phyloP scores from a whole-genome alignment of 2,113 vertebrate species.

The Pungitius pungitius region DNA sequence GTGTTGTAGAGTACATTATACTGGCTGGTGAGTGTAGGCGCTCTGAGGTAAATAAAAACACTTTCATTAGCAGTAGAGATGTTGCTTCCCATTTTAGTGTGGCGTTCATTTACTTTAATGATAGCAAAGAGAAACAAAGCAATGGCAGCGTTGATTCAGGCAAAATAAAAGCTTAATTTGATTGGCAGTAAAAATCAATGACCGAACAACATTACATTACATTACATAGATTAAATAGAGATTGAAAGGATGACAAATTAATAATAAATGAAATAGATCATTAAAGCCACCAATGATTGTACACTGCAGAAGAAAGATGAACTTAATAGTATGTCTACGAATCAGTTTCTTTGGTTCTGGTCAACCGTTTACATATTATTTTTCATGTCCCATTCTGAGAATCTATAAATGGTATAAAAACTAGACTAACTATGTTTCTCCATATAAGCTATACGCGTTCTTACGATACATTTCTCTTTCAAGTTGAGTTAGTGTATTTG shows the following conservation, averaged over 20 bases:
- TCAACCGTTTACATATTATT: not conserved
- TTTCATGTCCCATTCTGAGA: constrained; percentile 7
- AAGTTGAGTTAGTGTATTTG: constrained; percentile 53
- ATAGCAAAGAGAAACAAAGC: constrained; percentile 38
- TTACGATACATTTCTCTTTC: constrained; percentile 42
- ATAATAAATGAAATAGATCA: not conserved
- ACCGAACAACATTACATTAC: constrained; percentile 18
- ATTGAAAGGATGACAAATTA: not conserved
- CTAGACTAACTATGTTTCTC: too few relatives aligned
- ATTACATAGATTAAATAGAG: constrained; percentile 4
- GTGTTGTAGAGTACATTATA: constrained; percentile 8
- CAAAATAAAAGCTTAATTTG: constrained; percentile 17
- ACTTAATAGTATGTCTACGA: not conserved
- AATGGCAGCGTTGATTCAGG: constrained; percentile 22
- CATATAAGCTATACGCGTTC: constrained; percentile 7
- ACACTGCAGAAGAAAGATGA: not conserved
- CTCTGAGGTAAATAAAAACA: constrained; percentile 35
- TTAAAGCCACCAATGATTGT: not conserved
- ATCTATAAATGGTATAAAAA: constrained; percentile 6
- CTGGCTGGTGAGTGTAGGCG: not conserved
- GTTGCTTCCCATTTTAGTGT: constrained; percentile 22
- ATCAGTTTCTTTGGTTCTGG: not conserved
- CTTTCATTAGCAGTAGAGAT: constrained; percentile 44
- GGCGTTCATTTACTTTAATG: constrained; percentile 31
- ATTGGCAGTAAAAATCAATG: constrained; percentile 34